Conservation (phyloP, 2,113 vertebrate genomes). For the cattle (Bos taurus) region DNA sequence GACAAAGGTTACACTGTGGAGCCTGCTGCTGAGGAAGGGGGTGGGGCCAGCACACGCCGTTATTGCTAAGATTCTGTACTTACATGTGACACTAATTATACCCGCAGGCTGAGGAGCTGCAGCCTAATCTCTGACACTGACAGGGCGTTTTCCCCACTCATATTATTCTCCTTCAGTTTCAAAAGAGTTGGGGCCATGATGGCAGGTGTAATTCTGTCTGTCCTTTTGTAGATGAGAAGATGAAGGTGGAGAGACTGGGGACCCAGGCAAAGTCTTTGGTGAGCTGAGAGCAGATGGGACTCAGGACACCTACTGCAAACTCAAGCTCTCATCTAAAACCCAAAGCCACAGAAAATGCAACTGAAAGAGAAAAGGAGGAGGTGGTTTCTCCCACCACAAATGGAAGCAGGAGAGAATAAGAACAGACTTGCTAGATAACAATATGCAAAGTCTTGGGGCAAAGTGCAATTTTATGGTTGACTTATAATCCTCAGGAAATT, state of each 20-base stretch:
- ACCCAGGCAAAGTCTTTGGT: background rate
- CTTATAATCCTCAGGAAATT: slow-evolving; percentile 17
- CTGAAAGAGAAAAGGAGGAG: background rate
- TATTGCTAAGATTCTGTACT: background rate
- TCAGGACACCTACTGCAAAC: background rate
- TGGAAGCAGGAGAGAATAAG: background rate
- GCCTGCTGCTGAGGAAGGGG: background rate
- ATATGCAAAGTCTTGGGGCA: background rate
- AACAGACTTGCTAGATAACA: background rate
- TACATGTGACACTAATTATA: background rate
- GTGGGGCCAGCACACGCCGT: background rate
- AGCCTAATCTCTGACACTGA: background rate
- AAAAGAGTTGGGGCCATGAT: background rate
- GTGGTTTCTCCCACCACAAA: background rate
- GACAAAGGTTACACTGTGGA: background rate
- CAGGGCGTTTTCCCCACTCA: background rate
- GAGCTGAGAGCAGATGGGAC: background rate
- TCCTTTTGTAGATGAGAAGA: background rate
- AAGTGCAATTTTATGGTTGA: background rate
- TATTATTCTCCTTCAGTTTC: background rate
- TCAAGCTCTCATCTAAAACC: background rate
- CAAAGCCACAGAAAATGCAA: background rate
- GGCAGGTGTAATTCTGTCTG: background rate
- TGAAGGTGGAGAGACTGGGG: background rate
- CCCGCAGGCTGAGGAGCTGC: background rate